Conservation (phyloP, 2,888 invertebrate species). For the Pristionchus japonicus region DNA sequence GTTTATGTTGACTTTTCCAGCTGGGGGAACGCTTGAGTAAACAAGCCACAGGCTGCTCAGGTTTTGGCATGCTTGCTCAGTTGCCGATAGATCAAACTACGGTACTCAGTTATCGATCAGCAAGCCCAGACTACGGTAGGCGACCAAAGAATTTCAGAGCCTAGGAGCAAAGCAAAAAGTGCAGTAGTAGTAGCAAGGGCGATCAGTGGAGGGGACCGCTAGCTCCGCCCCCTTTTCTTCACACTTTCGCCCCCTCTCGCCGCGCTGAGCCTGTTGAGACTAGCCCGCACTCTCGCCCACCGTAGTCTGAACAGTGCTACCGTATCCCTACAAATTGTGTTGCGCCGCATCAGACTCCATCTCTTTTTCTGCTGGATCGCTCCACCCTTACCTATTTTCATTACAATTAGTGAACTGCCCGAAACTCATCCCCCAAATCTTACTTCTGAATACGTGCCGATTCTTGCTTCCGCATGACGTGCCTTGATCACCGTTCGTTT, state of each 20-base stretch:
- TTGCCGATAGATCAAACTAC: neutral
- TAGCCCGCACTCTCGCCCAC: neutral
- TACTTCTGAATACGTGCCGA: neutral
- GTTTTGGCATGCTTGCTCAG: neutral
- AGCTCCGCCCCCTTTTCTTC: conserved; percentile 18
- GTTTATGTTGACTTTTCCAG: neutral
- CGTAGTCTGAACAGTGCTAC: neutral
- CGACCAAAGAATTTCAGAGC: neutral
- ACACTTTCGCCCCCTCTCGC: neutral
- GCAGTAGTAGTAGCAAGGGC: neutral
- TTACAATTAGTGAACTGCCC: neutral
- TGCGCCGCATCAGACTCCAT: too few relatives aligned
- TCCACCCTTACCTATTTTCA: neutral
- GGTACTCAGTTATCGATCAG: too few relatives aligned
- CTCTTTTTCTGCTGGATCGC: neutral
- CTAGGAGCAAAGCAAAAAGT: neutral
- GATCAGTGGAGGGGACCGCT: neutral
- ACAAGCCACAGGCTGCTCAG: neutral
- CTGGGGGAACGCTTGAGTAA: neutral
- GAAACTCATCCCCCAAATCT: neutral
- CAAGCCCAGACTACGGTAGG: neutral
- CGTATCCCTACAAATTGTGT: neutral
- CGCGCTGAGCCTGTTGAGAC: neutral
- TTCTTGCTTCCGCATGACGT: neutral
- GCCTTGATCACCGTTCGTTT: neutral